Base-by-base conservation (phyloP, 2,113 vertebrate species). In the Donacobius atricapilla region DNA sequence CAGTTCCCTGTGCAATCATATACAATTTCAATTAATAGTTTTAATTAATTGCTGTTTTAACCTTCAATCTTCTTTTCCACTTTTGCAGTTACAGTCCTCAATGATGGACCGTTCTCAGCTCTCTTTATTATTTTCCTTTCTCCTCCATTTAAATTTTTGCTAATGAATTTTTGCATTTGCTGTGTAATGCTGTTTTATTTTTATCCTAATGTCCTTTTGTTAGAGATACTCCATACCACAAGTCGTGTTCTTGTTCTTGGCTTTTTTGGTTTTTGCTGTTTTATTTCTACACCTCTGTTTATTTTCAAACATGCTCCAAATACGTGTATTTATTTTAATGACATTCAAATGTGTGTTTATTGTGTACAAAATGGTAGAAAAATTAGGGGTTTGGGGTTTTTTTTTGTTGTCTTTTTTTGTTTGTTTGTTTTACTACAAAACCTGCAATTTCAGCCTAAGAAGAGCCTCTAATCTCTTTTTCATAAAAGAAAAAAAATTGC, bases 21-120 rank as follows among this genome's bases (percentile, higher is more conserved):
- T 45, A 58, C 42, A n/a, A 57, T 93, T 95, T 83, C 68, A 94
- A 72, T 91, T 87, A 88, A 90, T 78, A 79, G 39, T 81, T 95
- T 82, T 91, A 77, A 81, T 86, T 86, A 93, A 90, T 51, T 66
- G 13, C 27, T 63, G 27, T 47, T 93, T 84, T 70, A 87, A 64
- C 28, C 37, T 89, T 86, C 56, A 68, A 0, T 70, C 42, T 92
- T 86, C 27, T 88, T 30, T 84, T 92, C 65, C 7, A 37, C 47
- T 75, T 84, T 20, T 3, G 3, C 45, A 75, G 27, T 73, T 94
- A 76, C 45, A 69, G 25, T 72, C 48, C 31, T 95, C 40, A 68
- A 5, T 47, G 54, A 58, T 65, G 17, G 60, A 20, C 47, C 80
- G 4, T 56, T 86, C 48, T 70, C 83, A 79, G 4, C 8, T 88